Evolutionary conservation across 2,888 invertebrate genomes (phyloP), one percentile per base, ranked within the genome.

Genomic region (Eupithecia inturbata): DNA sequence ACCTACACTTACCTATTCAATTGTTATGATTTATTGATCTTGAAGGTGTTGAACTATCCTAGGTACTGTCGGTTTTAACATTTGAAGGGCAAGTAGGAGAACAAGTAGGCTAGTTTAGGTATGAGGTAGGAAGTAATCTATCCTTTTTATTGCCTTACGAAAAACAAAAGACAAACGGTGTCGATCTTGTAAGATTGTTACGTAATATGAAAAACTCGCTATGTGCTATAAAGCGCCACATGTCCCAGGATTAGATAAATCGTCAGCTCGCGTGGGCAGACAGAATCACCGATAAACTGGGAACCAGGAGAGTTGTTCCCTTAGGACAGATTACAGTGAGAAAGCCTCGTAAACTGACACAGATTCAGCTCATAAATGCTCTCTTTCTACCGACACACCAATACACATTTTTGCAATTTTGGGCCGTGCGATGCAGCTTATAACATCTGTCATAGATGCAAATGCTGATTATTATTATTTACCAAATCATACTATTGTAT

Each of bases 251-350:
- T 81, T 81, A 81, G 84, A 89, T 91, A 90, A 89, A 89, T 90
- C 87, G 82, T 81, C 77, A 82, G 80, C 79, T 84, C 82, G 85
- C 82, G 91, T 91, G 85, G 92, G 90, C 84, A 89, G 84, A 80
- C 83, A 81, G 87, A 83, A 87, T 88, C 83, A 87, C 84, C 87
- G 87, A 91, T 88, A 88, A 88, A 87, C 84, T 81, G 77, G 79
- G 80, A 79, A 84, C 22, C 39, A 66, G 84, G 84, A 84, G 86
- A 85, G 85, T 82, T 73, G 76, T 70, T 82, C 82, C 81, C 82
- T 79, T 74, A 67, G 83, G 80, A 83, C 78, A 83, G 77, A 72
- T 80, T 84, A 85, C 82, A 85, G 67, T 68, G 72, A 70, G 75
- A 75, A 72, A 70, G 66, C 69, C 66, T 67, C 69, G 3, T 74